Evolutionary conservation across 2,888 invertebrate genomes (phyloP).

Genomic region (Habroteleia sp.): DNA sequence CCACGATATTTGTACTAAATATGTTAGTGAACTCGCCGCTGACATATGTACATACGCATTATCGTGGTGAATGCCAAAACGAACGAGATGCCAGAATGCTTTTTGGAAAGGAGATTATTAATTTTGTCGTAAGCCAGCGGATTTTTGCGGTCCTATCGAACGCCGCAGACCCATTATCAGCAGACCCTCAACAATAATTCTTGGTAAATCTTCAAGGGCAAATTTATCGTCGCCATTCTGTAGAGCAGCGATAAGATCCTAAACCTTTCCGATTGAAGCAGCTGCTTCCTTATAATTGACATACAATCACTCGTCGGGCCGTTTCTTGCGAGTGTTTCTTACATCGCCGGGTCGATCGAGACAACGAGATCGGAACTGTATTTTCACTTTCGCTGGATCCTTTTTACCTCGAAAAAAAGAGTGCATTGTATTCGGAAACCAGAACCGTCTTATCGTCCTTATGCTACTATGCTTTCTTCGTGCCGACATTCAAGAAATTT

Average conservation of each 20-base stretch:
- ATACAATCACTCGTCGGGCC: constrained; percentile 42
- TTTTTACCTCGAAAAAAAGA: constrained; percentile 32
- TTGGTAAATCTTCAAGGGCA: constrained; percentile 33
- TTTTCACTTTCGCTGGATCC: constrained; percentile 39
- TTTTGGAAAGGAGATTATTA: constrained; percentile 44
- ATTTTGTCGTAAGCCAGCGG: constrained; percentile 53
- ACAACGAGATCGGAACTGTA: constrained; percentile 15
- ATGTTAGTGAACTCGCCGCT: background rate
- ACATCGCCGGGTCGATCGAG: background rate
- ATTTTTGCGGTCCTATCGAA: constrained; percentile 46
- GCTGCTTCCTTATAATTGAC: constrained; percentile 50
- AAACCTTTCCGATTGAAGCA: constrained; percentile 28
- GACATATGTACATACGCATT: constrained; percentile 1
- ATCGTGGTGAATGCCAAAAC: constrained; percentile 13
- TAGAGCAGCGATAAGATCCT: constrained; percentile 43
- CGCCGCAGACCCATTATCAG: constrained; percentile 51
- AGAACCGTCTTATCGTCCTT: constrained; percentile 33
- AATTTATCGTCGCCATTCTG: constrained; percentile 54
- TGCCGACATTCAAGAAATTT: constrained; percentile 22
- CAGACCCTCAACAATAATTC: constrained; percentile 48
- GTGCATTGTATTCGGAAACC: constrained; percentile 40
- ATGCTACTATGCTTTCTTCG: constrained; percentile 20
- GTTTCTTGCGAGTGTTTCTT: constrained; percentile 19
- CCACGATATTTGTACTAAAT: constrained; percentile 20
- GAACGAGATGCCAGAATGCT: constrained; percentile 8